A percentile compares a stretch with the other conserved stretches of the same genome.
These are phyloP conservation scores for Sparus aurata DNA, from an alignment of 2,797 vertebrate genomes.

Conservation along the genomic window DNA sequence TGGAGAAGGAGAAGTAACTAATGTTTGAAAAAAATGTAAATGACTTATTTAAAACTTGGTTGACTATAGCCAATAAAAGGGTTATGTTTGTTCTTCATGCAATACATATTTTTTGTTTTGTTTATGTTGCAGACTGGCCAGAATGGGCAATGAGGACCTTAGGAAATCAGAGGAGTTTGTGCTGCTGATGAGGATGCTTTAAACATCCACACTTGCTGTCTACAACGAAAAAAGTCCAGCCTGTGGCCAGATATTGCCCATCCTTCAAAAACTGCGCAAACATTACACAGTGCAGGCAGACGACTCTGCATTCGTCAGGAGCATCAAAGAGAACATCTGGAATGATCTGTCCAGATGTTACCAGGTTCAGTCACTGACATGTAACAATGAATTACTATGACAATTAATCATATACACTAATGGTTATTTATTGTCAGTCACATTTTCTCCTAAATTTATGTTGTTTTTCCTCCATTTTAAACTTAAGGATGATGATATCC, in stretches of 20 bases:
- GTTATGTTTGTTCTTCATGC: not conserved
- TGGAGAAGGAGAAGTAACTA: too few relatives aligned
- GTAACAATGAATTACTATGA: too few relatives aligned
- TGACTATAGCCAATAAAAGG: too few relatives aligned
- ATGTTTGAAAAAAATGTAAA: too few relatives aligned
- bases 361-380: not conserved
- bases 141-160: constrained; percentile 11
- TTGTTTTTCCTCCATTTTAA: not conserved
- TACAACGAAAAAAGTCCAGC: constrained; percentile 10
- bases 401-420: not conserved
- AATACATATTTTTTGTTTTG: not conserved
- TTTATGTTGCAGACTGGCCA: constrained; percentile 1
- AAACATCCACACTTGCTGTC: constrained; percentile 19
- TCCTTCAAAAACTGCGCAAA: not conserved
- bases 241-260: constrained; percentile 8
- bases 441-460: too few relatives aligned
- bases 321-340: not conserved
- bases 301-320: not conserved
- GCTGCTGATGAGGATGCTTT: not conserved
- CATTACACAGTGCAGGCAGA: constrained; percentile 4
- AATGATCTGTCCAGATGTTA: constrained; percentile 2
- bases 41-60: too few relatives aligned
- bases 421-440: too few relatives aligned
- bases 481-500: not conserved
- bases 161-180: constrained; percentile 38